These are phyloP conservation scores for Gryllus bimaculatus DNA, from an alignment of 1,140 invertebrate species.

Conservation along the genomic window DNA sequence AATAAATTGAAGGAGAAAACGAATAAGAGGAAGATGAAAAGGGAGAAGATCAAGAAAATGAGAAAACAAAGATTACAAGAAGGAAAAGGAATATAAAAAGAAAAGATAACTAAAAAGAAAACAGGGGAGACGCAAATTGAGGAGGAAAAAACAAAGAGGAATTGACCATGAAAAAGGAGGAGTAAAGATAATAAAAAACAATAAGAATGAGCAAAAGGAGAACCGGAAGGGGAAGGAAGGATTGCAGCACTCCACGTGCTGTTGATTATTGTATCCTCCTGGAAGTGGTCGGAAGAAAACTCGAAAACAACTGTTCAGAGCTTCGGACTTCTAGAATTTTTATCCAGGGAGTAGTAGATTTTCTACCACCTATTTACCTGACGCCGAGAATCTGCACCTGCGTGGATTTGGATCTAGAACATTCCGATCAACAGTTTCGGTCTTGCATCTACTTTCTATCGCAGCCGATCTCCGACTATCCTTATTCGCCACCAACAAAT, in stretches of 20 bases:
- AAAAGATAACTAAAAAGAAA: not conserved
- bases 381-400: too few species aligned
- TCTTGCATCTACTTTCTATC: too few species aligned
- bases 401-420: too few species aligned
- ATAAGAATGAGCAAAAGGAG: not conserved
- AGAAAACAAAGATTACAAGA: not conserved
- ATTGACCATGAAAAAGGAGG: not conserved
- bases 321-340: too few species aligned
- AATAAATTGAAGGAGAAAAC: not conserved
- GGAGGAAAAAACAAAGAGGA: not conserved
- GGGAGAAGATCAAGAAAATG: not conserved
- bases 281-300: too few species aligned
- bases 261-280: too few species aligned
- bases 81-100: not conserved
- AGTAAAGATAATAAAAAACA: not conserved
- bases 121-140: not conserved
- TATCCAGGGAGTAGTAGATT: too few species aligned
- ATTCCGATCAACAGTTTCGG: too few species aligned
- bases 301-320: too few species aligned
- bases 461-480: too few species aligned
- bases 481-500: too few species aligned
- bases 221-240: not conserved
- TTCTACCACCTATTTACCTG: too few species aligned
- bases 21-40: not conserved
- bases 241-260: not conserved